Percentiles rank a stretch among this genome's conserved stretches.
Conservation (phyloP, 2,113 vertebrate genomes). For the Clinocottus analis region DNA sequence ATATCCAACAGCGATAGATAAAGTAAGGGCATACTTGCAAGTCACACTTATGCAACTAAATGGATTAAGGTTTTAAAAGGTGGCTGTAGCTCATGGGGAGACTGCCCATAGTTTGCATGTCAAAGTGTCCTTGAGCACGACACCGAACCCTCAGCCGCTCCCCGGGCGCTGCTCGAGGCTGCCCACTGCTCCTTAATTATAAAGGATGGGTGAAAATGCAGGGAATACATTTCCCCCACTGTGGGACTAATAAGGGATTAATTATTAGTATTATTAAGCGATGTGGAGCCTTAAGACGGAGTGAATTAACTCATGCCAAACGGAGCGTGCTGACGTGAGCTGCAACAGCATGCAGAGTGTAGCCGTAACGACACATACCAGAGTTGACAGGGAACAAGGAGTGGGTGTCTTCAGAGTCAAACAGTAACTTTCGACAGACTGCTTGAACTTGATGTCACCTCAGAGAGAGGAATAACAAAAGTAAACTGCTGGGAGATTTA, state of each 20-base stretch:
- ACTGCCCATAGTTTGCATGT: no score
- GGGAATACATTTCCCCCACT: no score
- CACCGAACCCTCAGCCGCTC: no score
- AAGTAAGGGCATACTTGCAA: not conserved
- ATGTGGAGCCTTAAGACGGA: not conserved
- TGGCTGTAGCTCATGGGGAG: no score
- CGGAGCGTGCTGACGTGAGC: not conserved
- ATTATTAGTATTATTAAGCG: no score
- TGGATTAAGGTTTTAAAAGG: not conserved
- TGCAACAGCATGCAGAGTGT: not conserved
- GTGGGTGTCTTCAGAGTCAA: not conserved
- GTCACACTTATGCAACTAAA: not conserved
- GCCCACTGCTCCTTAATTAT: no score
- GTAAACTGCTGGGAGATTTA: not conserved
- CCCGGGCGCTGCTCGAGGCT: no score
- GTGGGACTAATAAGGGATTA: no score
- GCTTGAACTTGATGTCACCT: not conserved
- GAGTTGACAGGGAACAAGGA: not conserved
- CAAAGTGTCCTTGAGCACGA: no score
- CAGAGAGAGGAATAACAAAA: conserved; percentile 15
- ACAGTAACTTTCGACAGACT: not conserved
- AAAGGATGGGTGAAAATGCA: no score
- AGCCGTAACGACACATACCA: conserved; percentile 21
- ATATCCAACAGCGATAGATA: not conserved
- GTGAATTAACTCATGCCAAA: not conserved